Conservation (phyloP, 92 coral and sea anemone genomes). For the Desmophyllum pertusum region DNA sequence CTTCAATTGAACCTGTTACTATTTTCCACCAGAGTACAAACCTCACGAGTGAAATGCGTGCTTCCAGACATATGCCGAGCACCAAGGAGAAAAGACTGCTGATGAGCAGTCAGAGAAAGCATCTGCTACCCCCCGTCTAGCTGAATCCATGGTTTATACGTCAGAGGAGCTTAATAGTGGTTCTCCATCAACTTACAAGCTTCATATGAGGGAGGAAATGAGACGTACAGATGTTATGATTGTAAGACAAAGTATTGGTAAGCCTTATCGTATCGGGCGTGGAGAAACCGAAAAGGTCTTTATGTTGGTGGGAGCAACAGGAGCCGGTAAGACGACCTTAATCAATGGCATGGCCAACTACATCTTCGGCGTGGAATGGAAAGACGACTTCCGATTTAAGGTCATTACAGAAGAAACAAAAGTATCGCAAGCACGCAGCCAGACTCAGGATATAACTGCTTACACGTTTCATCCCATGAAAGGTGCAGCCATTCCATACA, state of each 20-base stretch:
- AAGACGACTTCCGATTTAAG: constrained; percentile 37
- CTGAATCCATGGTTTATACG: background rate
- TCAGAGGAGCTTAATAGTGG: background rate
- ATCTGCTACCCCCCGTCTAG: background rate
- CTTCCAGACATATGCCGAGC: background rate
- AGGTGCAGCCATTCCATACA: constrained; percentile 29
- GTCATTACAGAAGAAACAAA: constrained; percentile 1
- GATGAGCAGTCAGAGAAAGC: background rate
- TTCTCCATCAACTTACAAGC: constrained; percentile 8
- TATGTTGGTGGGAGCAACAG: constrained; percentile 51
- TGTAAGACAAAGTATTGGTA: background rate
- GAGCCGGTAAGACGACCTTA: constrained; percentile 53
- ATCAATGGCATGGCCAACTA: constrained; percentile 55
- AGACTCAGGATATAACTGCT: constrained; percentile 42
- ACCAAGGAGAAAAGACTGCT: background rate
- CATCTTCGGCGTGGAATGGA: constrained; percentile 36
- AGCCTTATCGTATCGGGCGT: background rate
- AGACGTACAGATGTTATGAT: background rate
- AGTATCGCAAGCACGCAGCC: constrained; percentile 43
- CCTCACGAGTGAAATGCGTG: background rate
- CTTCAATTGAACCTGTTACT: background rate
- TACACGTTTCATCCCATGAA: constrained; percentile 33
- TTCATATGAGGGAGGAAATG: background rate
- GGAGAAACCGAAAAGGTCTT: constrained; percentile 15
- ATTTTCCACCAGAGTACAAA: background rate